Percentiles rank a stretch among this genome's conserved stretches.
phyloP scores from a whole-genome alignment of 1,140 invertebrate species.

The Maniola jurtina region DNA sequence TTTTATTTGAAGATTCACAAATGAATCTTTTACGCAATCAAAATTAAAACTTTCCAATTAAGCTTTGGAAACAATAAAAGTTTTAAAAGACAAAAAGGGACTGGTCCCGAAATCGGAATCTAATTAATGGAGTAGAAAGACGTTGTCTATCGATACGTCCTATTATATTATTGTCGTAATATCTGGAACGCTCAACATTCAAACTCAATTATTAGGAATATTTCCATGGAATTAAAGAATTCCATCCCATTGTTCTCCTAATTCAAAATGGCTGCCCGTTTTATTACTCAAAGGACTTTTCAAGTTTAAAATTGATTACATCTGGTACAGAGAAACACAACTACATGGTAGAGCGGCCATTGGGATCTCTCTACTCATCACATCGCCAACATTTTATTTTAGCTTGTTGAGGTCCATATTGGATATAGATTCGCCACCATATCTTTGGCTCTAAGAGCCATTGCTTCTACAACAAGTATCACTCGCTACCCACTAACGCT shows the following conservation, averaged over 20 bases:
- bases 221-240: slow-evolving; percentile 16
- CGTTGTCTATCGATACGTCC: background rate
- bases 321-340: too few species aligned
- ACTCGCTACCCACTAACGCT: too few species aligned
- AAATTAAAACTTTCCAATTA: too few species aligned
- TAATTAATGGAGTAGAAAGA: background rate
- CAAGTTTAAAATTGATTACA: slow-evolving; percentile 28
- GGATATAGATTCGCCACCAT: too few species aligned
- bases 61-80: background rate
- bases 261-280: background rate
- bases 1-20: too few species aligned
- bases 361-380: too few species aligned
- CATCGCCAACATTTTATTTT: too few species aligned
- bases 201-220: slow-evolving; percentile 13
- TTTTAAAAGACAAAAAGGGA: background rate
- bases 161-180: background rate
- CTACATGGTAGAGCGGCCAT: too few species aligned
- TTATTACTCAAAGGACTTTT: slow-evolving; percentile 8
- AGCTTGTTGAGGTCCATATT: too few species aligned
- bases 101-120: background rate
- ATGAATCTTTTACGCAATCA: too few species aligned
- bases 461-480: too few species aligned
- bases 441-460: too few species aligned
- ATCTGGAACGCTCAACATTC: slow-evolving; percentile 4
- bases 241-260: slow-evolving; percentile 13